These are phyloP conservation scores for Tangara arthus DNA, from an alignment of 2,797 vertebrate species.

Conservation along the genomic window DNA sequence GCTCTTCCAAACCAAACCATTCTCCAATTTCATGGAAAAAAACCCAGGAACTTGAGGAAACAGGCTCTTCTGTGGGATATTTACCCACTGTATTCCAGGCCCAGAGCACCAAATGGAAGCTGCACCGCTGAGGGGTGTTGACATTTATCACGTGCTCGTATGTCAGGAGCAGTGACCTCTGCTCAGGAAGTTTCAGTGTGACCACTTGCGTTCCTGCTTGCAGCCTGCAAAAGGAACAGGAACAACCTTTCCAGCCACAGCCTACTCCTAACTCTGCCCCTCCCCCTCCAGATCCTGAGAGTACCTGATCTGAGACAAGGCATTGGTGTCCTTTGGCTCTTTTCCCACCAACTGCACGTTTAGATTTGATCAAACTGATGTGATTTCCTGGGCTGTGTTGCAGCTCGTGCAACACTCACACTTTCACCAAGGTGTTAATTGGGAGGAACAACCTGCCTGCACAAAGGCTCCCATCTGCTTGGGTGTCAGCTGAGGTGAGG, in stretches of 20 bases:
- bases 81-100: not conserved
- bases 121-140: not conserved
- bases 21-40: not conserved
- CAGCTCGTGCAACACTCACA: not conserved
- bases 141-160: rapidly evolving
- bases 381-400: not conserved
- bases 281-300: not conserved
- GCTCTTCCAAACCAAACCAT: not conserved
- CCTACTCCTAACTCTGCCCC: not conserved
- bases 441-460: not conserved
- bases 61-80: not conserved
- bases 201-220: not conserved
- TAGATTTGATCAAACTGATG: not conserved
- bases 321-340: not conserved
- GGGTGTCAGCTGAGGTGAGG: not conserved
- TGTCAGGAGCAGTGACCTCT: rapidly evolving
- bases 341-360: not conserved
- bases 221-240: not conserved
- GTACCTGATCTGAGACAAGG: not conserved
- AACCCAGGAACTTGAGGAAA: not conserved
- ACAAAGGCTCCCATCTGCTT: not conserved
- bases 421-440: not conserved
- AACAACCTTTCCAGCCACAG: not conserved
- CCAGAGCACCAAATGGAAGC: not conserved
- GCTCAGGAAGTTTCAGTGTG: not conserved